phyloP scores from a whole-genome alignment of 2,888 invertebrate species.

The Agriopis leucophaearia region DNA sequence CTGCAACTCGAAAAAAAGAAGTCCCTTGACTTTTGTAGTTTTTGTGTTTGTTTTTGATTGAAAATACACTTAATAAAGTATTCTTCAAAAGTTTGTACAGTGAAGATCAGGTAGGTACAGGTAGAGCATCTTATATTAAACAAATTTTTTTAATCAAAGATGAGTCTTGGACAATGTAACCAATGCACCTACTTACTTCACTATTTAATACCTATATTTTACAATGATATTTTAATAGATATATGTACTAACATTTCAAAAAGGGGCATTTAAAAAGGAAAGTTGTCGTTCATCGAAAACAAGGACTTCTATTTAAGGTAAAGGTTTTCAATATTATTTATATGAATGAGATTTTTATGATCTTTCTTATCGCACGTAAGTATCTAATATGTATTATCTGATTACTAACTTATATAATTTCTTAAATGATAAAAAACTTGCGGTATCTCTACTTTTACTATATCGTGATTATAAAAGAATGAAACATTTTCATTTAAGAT shows the following conservation, averaged over 20 bases:
- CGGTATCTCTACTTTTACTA: not conserved
- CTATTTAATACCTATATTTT: too few relatives aligned
- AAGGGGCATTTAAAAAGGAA: too few relatives aligned
- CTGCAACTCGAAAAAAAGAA: constrained; percentile 13
- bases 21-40: constrained; percentile 1
- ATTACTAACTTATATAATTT: not conserved
- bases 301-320: too few relatives aligned
- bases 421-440: not conserved
- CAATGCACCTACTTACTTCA: too few relatives aligned
- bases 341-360: too few relatives aligned
- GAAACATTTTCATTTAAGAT: constrained; percentile 9
- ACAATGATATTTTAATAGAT: too few relatives aligned
- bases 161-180: too few relatives aligned
- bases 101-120: not conserved
- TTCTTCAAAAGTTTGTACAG: not conserved
- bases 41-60: constrained; percentile 18
- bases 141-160: too few relatives aligned
- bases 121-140: not conserved
- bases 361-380: too few relatives aligned
- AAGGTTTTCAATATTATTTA: too few relatives aligned
- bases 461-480: not conserved
- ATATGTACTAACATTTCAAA: too few relatives aligned
- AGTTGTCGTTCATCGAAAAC: too few relatives aligned
- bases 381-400: not conserved
- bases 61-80: not conserved